phyloP scores from a whole-genome alignment of 2,888 invertebrate genomes.

The Acanthosepion lycidas region DNA sequence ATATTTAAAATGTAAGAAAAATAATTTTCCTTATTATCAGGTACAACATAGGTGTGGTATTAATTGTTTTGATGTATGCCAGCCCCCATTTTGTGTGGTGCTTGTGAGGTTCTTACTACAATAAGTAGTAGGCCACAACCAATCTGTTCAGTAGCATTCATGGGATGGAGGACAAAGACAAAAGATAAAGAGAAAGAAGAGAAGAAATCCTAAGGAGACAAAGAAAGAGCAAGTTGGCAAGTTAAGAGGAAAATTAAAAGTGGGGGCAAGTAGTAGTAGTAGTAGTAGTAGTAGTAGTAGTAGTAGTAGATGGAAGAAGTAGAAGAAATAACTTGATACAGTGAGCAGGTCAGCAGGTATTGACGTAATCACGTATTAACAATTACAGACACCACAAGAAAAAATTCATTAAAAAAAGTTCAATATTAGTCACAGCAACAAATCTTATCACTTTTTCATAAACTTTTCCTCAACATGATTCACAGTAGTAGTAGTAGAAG shows the following conservation, averaged over 20 bases:
- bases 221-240: neutral
- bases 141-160: constrained; percentile 33
- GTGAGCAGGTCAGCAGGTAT: constrained; percentile 47
- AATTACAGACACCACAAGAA: constrained; percentile 47
- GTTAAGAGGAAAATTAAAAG: neutral
- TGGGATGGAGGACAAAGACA: constrained; percentile 14
- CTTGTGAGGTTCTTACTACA: constrained; percentile 8
- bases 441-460: constrained; percentile 40
- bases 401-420: constrained; percentile 41
- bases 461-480: constrained; percentile 39
- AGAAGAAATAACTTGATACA: constrained; percentile 44
- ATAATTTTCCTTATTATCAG: constrained; percentile 41
- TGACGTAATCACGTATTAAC: constrained; percentile 46
- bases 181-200: neutral
- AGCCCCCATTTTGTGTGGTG: constrained; percentile 38
- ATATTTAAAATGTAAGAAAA: constrained; percentile 46
- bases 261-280: neutral
- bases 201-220: neutral
- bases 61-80: constrained; percentile 33
- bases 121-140: constrained; percentile 44
- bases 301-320: constrained; percentile 37
- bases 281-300: constrained; percentile 13
- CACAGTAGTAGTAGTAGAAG: constrained; percentile 42
- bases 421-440: constrained; percentile 47
- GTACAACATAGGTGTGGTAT: constrained; percentile 45